Base-by-base conservation (phyloP, 2,113 vertebrate species). In the Calidris pygmaea region DNA sequence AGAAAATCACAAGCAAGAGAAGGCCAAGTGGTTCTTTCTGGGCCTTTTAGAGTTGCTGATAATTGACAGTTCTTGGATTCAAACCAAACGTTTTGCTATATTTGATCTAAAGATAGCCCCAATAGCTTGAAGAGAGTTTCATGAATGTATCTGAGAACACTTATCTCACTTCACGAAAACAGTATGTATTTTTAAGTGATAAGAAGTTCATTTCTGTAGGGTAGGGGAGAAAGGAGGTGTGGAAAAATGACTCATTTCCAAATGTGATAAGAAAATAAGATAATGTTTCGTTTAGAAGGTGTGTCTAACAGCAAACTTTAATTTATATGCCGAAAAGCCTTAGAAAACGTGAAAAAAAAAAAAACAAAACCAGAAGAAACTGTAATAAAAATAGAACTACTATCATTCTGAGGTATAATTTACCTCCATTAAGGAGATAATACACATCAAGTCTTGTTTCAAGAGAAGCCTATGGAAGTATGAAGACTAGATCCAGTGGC, bases 271-370 rank as follows among this genome's bases (percentile, higher is more conserved):
- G 34, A 91, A 89, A 85, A 85, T 55, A 89, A 87, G 10, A 4
- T 19, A 59, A 18, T 63, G 53, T 55, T 95, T 81, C 10, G 5
- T 70, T 93, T 84, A 78, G 39, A 85, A 95, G 58, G 24, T 67
- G 77, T 85, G 78, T 73, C 79, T 95, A 90, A 88, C 76, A 91
- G 52, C 23, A 89, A 87, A 50, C 50, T 81, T 79, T 58, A 77
- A 89, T 90, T 92, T 85, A 73, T 41, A 22, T 37, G 17, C 17
- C 27, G 19, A 20, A 83, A 95, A 60, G 16, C 21, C 41, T 65
- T 75, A 27, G 30, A 68, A 82, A 80, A 71, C 9, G 8, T 74
- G 35, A 26, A 37, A 21, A 12, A 29, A 52, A 19, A 47, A 8
- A 13, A 39, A 39, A 39, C 47, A 22, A 48, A 48, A 48, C 22